These are phyloP conservation scores for Phortica variegata DNA, from an alignment of 1,140 invertebrate genomes.

Conservation along the genomic window DNA sequence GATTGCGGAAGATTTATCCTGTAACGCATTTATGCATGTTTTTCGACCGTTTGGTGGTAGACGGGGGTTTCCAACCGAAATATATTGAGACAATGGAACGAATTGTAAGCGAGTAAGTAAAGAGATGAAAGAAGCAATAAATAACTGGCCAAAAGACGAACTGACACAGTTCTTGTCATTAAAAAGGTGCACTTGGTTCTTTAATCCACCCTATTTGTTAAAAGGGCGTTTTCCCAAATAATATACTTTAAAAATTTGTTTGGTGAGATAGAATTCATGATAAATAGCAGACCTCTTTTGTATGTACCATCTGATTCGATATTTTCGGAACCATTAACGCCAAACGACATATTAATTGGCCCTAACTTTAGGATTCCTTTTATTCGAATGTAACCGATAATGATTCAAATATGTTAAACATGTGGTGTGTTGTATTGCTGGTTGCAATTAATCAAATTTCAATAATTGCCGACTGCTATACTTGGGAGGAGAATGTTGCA, in stretches of 20 bases:
- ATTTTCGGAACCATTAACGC: conserved; percentile 1
- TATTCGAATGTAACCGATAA: neutral
- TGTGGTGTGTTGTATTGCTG: conserved; percentile 1
- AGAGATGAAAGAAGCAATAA: conserved; percentile 19
- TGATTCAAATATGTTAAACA: conserved; percentile 7
- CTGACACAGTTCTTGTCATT: conserved; percentile 14
- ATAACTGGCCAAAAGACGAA: conserved; percentile 13
- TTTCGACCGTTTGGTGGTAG: conserved; percentile 53
- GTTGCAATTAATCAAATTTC: too few relatives aligned
- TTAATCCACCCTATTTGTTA: conserved; percentile 3
- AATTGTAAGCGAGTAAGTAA: conserved; percentile 48
- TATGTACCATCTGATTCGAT: conserved; percentile 26
- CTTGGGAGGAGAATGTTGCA: too few relatives aligned
- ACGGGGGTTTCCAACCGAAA: conserved; percentile 31
- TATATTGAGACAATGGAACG: conserved; percentile 51
- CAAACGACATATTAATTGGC: conserved; percentile 4
- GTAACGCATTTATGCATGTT: conserved; percentile 48
- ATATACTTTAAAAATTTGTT: conserved; percentile 6
- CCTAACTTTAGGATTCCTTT: conserved; percentile 4
- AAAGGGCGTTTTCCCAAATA: conserved; percentile 5
- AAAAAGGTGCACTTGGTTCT: conserved; percentile 16
- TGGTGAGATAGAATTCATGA: conserved; percentile 26
- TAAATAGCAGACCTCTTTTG: conserved; percentile 26
- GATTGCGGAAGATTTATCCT: conserved; percentile 41
- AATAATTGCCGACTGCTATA: too few relatives aligned